Evolutionary conservation across 2,113 vertebrate species (phyloP).

Genomic region (Tringa solitaria): DNA sequence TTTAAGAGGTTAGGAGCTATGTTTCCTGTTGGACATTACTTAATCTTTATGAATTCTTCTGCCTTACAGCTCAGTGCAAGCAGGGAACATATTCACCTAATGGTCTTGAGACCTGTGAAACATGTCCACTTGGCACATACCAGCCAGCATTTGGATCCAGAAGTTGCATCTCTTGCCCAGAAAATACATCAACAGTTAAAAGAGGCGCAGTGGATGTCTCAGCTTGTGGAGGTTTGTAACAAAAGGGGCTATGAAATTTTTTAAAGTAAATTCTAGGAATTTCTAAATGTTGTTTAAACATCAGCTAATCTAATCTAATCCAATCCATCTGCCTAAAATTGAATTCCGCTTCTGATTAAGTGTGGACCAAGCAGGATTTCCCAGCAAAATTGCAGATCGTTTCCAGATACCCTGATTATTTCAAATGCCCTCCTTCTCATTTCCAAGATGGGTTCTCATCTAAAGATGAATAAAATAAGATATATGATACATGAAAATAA

Average conservation of each 20-base stretch:
- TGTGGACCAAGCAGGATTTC: background rate
- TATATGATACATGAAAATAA: background rate
- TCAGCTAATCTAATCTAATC: background rate
- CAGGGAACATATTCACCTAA: slow-evolving; percentile 91
- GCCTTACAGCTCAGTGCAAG: slow-evolving; percentile 88
- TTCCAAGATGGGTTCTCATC: background rate
- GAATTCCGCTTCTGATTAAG: background rate
- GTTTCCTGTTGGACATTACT: background rate
- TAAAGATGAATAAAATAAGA: background rate
- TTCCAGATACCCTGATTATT: background rate
- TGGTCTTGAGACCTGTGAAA: slow-evolving; percentile 95
- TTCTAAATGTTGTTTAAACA: background rate
- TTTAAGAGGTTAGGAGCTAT: background rate
- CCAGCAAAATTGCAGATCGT: background rate
- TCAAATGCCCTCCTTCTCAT: background rate
- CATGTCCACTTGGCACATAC: slow-evolving; percentile 89
- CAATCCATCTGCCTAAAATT: background rate
- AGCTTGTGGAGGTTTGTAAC: slow-evolving; percentile 90
- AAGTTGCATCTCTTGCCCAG: slow-evolving; percentile 84
- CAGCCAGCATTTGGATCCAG: slow-evolving; percentile 84
- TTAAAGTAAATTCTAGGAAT: background rate
- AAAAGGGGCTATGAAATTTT: background rate
- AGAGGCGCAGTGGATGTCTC: slow-evolving; percentile 85
- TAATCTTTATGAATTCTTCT: slow-evolving; percentile 8
- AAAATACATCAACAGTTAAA: slow-evolving; percentile 88